Evolutionary conservation across 2,888 invertebrate genomes (phyloP).

Genomic region (Tuta absoluta): DNA sequence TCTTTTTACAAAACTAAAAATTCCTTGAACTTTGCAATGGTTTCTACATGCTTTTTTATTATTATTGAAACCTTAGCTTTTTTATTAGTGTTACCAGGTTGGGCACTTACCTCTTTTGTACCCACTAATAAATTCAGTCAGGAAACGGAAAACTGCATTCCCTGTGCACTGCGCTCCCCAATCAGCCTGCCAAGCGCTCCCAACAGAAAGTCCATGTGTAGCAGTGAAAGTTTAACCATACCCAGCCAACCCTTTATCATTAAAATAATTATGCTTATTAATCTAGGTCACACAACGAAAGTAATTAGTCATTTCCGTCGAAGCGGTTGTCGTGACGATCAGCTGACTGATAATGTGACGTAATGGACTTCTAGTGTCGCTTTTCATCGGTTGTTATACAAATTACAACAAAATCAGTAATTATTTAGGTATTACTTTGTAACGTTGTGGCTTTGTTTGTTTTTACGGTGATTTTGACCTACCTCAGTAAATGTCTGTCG

Average conservation of each 20-base stretch:
- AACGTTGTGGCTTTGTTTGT: background rate
- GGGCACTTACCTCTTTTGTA: too few relatives aligned
- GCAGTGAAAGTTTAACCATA: background rate
- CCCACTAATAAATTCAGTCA: too few relatives aligned
- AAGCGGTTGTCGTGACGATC: slow-evolving; percentile 16
- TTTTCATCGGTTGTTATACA: slow-evolving; percentile 10
- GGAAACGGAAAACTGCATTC: too few relatives aligned
- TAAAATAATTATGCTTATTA: slow-evolving; percentile 2
- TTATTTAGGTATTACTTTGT: background rate
- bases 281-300: slow-evolving; percentile 10
- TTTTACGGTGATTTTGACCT: background rate
- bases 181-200: too few relatives aligned
- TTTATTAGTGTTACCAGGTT: too few relatives aligned
- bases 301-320: background rate
- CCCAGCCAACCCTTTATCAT: background rate
- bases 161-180: too few relatives aligned
- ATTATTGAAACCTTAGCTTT: too few relatives aligned
- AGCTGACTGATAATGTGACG: slow-evolving; percentile 10
- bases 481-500: background rate
- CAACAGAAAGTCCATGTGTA: too few relatives aligned
- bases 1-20: too few relatives aligned
- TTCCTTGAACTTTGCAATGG: too few relatives aligned
- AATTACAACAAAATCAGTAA: background rate
- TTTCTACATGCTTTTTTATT: too few relatives aligned
- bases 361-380: slow-evolving; percentile 21